These are phyloP conservation scores for Lacerta agilis DNA, from an alignment of 2,797 vertebrate species.

Conservation along the genomic window DNA sequence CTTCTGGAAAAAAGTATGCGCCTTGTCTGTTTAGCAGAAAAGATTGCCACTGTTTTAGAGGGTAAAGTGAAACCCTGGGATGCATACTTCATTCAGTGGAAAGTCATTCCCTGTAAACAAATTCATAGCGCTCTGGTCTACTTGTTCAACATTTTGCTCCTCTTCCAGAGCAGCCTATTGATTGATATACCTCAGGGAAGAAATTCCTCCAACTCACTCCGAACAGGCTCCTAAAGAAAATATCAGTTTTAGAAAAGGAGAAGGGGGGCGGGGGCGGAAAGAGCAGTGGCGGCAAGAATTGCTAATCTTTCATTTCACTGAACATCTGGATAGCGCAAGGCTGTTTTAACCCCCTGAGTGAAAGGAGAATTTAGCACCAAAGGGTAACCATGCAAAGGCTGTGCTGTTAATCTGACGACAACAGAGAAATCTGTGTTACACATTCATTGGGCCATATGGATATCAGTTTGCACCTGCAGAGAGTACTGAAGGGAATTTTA, in stretches of 20 bases:
- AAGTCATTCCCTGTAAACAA: slow-evolving; percentile 71
- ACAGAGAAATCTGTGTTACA: slow-evolving; percentile 70
- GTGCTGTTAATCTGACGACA: slow-evolving; percentile 79
- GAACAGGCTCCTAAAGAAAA: slow-evolving; percentile 80
- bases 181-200: slow-evolving; percentile 81
- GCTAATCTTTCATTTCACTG: slow-evolving; percentile 81
- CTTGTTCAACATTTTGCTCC: slow-evolving; percentile 69
- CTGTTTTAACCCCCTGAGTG: slow-evolving; percentile 77
- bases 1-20: slow-evolving; percentile 5
- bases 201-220: slow-evolving; percentile 78
- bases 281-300: slow-evolving; percentile 76
- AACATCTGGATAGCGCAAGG: slow-evolving; percentile 80
- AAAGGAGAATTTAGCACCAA: slow-evolving; percentile 79
- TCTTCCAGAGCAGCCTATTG: slow-evolving; percentile 75
- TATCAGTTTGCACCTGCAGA: slow-evolving; percentile 59
- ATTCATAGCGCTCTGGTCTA: slow-evolving; percentile 70
- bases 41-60: slow-evolving; percentile 70
- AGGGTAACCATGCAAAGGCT: slow-evolving; percentile 77
- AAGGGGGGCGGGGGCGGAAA: slow-evolving; percentile 63
- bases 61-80: slow-evolving; percentile 57
- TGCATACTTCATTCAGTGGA: slow-evolving; percentile 54
- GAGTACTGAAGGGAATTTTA: slow-evolving; percentile 19
- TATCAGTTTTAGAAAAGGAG: slow-evolving; percentile 76
- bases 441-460: slow-evolving; percentile 71
- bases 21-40: slow-evolving; percentile 53